These are phyloP conservation scores for Stegophylla sp. DNA, from an alignment of 2,888 invertebrate genomes.

Conservation along the genomic window DNA sequence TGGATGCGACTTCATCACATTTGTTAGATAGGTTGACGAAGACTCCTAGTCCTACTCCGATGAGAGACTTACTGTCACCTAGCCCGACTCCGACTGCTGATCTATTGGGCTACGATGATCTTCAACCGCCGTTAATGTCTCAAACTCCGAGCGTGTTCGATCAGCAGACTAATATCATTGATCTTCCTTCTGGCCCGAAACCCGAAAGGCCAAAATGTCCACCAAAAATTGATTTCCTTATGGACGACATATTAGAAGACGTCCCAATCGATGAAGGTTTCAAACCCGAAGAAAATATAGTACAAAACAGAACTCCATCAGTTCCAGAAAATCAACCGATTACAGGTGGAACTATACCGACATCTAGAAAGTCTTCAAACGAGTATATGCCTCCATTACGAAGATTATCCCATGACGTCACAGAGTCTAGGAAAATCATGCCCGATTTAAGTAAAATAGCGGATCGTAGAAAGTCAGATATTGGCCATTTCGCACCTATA, in stretches of 20 bases:
- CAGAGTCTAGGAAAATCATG: constrained; percentile 58
- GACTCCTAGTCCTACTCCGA: constrained; percentile 86
- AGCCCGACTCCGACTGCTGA: constrained; percentile 73
- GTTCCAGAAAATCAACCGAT: constrained; percentile 39
- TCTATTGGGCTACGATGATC: constrained; percentile 62
- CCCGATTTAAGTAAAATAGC: constrained; percentile 54
- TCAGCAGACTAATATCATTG: constrained; percentile 25
- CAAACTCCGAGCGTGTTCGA: neutral
- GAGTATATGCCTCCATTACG: constrained; percentile 30
- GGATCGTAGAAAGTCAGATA: constrained; percentile 49
- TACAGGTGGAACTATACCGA: constrained; percentile 21
- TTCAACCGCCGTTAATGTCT: constrained; percentile 56
- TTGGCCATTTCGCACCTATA: constrained; percentile 46
- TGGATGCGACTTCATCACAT: constrained; percentile 87
- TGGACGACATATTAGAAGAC: constrained; percentile 42
- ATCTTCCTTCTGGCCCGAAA: constrained; percentile 20
- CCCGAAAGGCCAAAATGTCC: constrained; percentile 55
- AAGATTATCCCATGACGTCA: constrained; percentile 56
- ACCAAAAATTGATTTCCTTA: constrained; percentile 50
- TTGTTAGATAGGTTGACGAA: constrained; percentile 82
- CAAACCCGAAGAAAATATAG: neutral
- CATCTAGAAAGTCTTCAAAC: constrained; percentile 55
- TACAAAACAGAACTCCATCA: constrained; percentile 60
- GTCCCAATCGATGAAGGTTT: constrained; percentile 53
- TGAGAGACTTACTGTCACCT: constrained; percentile 81